Evolutionary conservation across 92 coral and sea anemone species (phyloP).

Genomic region (Pocillopora grandis): DNA sequence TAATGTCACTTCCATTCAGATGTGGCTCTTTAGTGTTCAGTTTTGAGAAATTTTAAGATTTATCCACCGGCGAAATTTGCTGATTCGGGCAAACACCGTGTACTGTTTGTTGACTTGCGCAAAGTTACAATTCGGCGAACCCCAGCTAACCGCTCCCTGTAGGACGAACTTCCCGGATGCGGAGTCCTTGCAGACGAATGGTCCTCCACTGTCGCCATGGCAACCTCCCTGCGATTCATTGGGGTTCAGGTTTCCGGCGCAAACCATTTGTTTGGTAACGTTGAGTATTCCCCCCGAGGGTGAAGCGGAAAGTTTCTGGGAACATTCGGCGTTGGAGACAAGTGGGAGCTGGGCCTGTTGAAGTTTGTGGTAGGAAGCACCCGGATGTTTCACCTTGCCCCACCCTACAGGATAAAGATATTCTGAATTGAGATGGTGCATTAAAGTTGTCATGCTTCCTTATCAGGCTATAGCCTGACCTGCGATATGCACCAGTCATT

Average conservation of each 20-base stretch:
- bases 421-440: too few species aligned
- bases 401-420: slow-evolving; percentile 27
- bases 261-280: slow-evolving; percentile 39
- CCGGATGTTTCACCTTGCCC: slow-evolving; percentile 47
- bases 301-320: neutral
- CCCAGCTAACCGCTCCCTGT: slow-evolving; percentile 64
- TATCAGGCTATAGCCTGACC: too few species aligned
- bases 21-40: neutral
- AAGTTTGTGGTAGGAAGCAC: slow-evolving; percentile 43
- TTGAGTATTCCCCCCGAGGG: neutral
- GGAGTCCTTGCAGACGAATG: slow-evolving; percentile 59
- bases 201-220: slow-evolving; percentile 66
- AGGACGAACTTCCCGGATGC: slow-evolving; percentile 41
- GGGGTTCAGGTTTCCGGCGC: slow-evolving; percentile 55
- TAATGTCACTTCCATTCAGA: neutral
- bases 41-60: slow-evolving; percentile 11
- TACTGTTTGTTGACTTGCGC: slow-evolving; percentile 41
- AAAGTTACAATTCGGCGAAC: slow-evolving; percentile 48
- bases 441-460: too few species aligned
- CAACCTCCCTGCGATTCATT: slow-evolving; percentile 51
- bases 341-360: slow-evolving; percentile 60
- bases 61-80: slow-evolving; percentile 53
- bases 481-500: too few species aligned
- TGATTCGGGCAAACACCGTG: slow-evolving; percentile 58
- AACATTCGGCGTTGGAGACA: slow-evolving; percentile 48